These are phyloP conservation scores for Rhizoglyphus robini DNA, from an alignment of 1,140 invertebrate species.

Conservation along the genomic window DNA sequence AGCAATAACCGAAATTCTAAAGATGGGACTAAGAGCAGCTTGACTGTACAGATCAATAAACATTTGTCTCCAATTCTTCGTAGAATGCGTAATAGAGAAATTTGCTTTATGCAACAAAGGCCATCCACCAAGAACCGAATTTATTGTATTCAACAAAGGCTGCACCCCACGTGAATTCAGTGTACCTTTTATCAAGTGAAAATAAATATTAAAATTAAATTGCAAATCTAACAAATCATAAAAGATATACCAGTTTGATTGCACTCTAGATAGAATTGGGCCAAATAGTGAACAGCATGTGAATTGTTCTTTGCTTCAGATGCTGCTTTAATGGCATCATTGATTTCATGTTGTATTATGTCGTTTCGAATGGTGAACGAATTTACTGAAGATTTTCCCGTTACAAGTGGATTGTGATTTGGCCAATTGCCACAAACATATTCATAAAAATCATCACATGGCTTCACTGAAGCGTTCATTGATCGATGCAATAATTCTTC, in stretches of 20 bases:
- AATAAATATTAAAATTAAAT: too few relatives aligned
- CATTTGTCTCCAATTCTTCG: not conserved
- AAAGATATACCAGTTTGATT: not conserved
- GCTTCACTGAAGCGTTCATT: slow-evolving; percentile 31
- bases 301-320: not conserved
- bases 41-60: not conserved
- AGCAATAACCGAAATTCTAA: not conserved
- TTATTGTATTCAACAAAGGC: not conserved
- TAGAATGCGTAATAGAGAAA: not conserved
- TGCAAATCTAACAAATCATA: not conserved
- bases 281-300: not conserved
- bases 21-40: not conserved
- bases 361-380: not conserved
- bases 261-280: slow-evolving; percentile 4
- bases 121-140: not conserved
- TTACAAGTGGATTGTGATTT: slow-evolving; percentile 28
- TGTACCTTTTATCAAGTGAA: not conserved
- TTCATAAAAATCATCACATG: slow-evolving; percentile 53
- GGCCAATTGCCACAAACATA: slow-evolving; percentile 46
- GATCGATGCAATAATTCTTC: slow-evolving; percentile 35
- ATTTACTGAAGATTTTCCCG: slow-evolving; percentile 36
- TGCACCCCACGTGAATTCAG: not conserved
- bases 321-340: not conserved
- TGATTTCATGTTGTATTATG: not conserved
- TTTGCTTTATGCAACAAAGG: not conserved